phyloP scores from a whole-genome alignment of 2,888 invertebrate species.

The Cepaea hortensis region DNA sequence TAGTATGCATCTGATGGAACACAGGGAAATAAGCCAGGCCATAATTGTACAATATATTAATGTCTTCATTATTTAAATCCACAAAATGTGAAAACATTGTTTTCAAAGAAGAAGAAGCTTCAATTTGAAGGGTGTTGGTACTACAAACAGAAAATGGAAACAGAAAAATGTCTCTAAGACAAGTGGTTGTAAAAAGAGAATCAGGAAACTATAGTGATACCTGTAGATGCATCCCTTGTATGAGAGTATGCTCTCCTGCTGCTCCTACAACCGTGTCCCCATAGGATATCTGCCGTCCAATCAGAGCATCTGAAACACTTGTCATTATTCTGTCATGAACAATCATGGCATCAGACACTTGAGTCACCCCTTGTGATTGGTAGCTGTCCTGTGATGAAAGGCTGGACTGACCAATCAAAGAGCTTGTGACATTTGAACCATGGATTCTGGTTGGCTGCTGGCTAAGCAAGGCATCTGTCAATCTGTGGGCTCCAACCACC shows the following conservation, averaged over 20 bases:
- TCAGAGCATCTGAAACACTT: constrained; percentile 25
- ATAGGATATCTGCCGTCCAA: constrained; percentile 38
- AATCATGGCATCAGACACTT: constrained; percentile 34
- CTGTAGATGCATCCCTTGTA: constrained; percentile 40
- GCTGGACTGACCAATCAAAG: constrained; percentile 38
- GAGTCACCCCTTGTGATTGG: constrained; percentile 24
- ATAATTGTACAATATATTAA: too few relatives aligned
- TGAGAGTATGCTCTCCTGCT: constrained; percentile 26
- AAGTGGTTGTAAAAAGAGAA: background rate
- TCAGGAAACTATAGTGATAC: background rate
- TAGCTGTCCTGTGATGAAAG: constrained; percentile 42
- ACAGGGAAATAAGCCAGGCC: too few relatives aligned
- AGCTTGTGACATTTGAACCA: constrained; percentile 23
- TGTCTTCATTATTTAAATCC: too few relatives aligned
- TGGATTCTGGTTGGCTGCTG: constrained; percentile 39
- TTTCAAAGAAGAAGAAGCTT: too few relatives aligned
- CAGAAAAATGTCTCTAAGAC: too few relatives aligned
- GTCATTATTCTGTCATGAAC: constrained; percentile 42
- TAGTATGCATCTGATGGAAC: too few relatives aligned
- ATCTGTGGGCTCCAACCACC: constrained; percentile 30
- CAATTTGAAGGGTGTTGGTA: too few relatives aligned
- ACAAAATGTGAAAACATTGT: too few relatives aligned
- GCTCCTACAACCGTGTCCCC: constrained; percentile 22
- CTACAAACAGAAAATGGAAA: too few relatives aligned
- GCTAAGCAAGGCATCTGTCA: constrained; percentile 41